These are phyloP conservation scores for Amphipoea oculea DNA, from an alignment of 2,888 invertebrate genomes.

Conservation along the genomic window DNA sequence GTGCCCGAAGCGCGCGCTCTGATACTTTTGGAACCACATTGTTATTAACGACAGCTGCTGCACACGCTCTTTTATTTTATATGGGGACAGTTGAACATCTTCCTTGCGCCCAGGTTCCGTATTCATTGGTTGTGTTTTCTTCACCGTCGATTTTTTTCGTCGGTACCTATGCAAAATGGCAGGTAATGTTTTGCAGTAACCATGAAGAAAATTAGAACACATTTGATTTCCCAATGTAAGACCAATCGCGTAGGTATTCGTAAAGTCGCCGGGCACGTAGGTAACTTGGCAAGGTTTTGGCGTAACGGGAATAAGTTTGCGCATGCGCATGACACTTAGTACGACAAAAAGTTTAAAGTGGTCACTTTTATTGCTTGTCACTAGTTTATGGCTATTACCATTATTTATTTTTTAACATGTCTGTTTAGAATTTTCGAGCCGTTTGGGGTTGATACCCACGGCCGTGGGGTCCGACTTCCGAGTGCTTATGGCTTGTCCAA, in stretches of 20 bases:
- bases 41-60: slow-evolving; percentile 85
- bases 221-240: neutral
- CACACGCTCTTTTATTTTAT: slow-evolving; percentile 75
- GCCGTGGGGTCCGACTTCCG: neutral
- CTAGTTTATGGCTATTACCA: too few species aligned
- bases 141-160: neutral
- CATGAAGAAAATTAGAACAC: neutral
- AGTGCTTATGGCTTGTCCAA: neutral
- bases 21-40: slow-evolving; percentile 80
- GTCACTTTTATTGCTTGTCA: too few species aligned
- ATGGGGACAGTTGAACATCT: slow-evolving; percentile 62
- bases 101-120: slow-evolving; percentile 54
- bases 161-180: neutral
- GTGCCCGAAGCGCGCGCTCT: slow-evolving; percentile 73
- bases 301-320: too few species aligned
- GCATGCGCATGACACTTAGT: too few species aligned
- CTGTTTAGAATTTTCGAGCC: neutral
- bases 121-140: neutral
- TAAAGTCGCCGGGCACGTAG: too few species aligned
- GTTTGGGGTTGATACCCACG: neutral
- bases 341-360: too few species aligned
- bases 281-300: too few species aligned
- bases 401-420: too few species aligned
- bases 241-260: neutral
- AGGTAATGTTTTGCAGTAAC: neutral